Base-by-base conservation (phyloP, 2,113 vertebrate species). In the Salvelinus fontinalis region DNA sequence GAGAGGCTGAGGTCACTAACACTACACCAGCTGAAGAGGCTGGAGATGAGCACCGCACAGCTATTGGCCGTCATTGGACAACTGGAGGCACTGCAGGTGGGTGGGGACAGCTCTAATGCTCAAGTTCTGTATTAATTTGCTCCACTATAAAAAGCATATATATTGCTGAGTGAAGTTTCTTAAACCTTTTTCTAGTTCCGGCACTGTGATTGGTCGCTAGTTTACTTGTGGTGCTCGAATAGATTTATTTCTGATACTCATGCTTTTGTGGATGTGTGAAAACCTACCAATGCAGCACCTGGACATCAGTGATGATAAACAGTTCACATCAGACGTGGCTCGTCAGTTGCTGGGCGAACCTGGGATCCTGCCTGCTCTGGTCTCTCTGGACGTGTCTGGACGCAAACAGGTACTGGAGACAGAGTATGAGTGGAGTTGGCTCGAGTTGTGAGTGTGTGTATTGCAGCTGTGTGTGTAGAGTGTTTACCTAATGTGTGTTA, bases 291-390 rank as follows among this genome's bases (percentile, higher is more conserved):
- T 70, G 68, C 94, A 96, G 90, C 98, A 99, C 79, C 93, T 99
- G 81, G 98, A 99, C 88, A 99, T 99, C 89, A 99, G 97, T 0
- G 98, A 99, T 79, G 98, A 99, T 86, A 99, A 99, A 87, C 98
- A 99, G 89, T 99, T 99, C 86, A 99, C 97, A 0, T 99, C 98
- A 4, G 97, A 99, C 73, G 96, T 99, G 90, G 98, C 97, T 67
- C 94, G 96, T 75, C 97, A 97, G 49, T 93, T 99, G 66, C 90
- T 99, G 26, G 96, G 96, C 70, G 96, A 96, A 86, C 95, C 93
- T 0, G 95, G 95, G 26, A 97, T 97, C 75, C 90, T 99, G 51
- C 96, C 96, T 7, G 93, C 91, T 72, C 95, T 99, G 0, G 90
- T 96, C 79, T 99, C 98, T 26, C 84, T 99, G 80, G 98, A 99